Evolutionary conservation across 2,113 vertebrate species (phyloP), one percentile per base, ranked within the genome.

Genomic region (Perognathus longimembris): DNA sequence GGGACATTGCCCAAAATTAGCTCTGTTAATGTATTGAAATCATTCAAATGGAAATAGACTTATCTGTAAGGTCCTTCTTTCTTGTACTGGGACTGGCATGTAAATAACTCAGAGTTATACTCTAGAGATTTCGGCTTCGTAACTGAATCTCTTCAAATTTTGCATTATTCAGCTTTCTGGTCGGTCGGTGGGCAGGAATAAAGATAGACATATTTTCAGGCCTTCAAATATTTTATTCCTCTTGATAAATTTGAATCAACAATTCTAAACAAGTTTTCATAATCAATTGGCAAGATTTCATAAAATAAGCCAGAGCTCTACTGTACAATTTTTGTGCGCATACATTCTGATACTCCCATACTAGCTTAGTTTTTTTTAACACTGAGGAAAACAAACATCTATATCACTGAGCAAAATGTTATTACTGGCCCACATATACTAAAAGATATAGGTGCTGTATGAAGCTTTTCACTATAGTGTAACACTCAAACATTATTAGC

Each of bases 1-100:
- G 12, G 42, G 77, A 97, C 92, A 95, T 97, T 95, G 88, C 34
- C 79, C 64, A 86, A 96, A 91, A 95, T 97, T 97, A 96, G 82
- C 85, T 85, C 61, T 40, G 63, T 22, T 89, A 42, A 94, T 45
- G 2, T 74, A 96, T 61, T 85, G 75, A 95, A 97, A 97, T 94
- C 90, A 96, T 66, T 93, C 40, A 83, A 92, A 79, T 94, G 93
- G 96, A 97, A 96, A 22, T 8, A 95, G 87, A 96, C 75, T 93
- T 96, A 89, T 94, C 61, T 96, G 89, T 73, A 30, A n/a, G 86
- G 74, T 95, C 7, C 3, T 92, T 96, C 75, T 91, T 95, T 85
- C 30, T 94, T 96, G 85, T 57, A 90, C 69, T 86, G 69, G 32
- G 63, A 92, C 78, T 30, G 30, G 50, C 24, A 89, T 93, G 34